Percentiles rank a stretch among this genome's conserved stretches.
Evolutionary conservation across 30 jellyfish, hydroid and myxozoan species (phyloP).

Genomic region (Morbakka virulenta): DNA sequence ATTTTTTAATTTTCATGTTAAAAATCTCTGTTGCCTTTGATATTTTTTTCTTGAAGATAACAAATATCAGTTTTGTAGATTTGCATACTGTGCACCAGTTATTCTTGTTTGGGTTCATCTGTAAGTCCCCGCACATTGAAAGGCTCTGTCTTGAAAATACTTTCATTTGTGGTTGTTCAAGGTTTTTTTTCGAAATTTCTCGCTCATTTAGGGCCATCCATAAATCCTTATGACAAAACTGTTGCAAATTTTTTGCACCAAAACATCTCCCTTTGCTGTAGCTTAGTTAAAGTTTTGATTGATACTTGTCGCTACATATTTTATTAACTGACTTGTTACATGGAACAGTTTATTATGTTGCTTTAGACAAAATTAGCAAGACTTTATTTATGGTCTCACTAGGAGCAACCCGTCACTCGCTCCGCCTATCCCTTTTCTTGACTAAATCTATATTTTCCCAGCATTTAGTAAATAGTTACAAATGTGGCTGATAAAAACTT

Average conservation of each 20-base stretch:
- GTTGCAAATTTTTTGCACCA: constrained; percentile 5
- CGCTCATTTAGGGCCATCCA: constrained; percentile 21
- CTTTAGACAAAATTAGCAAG: constrained; percentile 25
- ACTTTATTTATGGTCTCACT: no score
- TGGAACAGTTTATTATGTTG: constrained; percentile 9
- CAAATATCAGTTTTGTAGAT: no score
- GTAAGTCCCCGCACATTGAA: constrained; percentile 9
- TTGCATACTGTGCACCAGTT: constrained; percentile 11
- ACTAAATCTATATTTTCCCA: no score
- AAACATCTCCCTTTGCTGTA: background rate
- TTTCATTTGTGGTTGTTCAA: background rate
- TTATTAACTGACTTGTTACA: background rate
- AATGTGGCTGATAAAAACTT: no score
- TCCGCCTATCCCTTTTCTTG: no score
- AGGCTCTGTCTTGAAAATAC: constrained; percentile 8
- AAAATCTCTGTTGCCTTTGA: background rate
- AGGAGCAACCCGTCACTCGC: no score
- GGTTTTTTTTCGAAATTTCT: background rate
- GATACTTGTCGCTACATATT: constrained; percentile 7
- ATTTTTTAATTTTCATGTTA: background rate
- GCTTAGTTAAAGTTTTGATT: background rate
- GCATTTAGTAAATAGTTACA: no score
- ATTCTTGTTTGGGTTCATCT: constrained; percentile 7
- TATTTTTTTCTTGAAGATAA: background rate
- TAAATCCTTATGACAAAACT: background rate